Evolutionary conservation across 2,888 invertebrate species (phyloP), one percentile per base, ranked within the genome.

Genomic region (Villa cingulata): DNA sequence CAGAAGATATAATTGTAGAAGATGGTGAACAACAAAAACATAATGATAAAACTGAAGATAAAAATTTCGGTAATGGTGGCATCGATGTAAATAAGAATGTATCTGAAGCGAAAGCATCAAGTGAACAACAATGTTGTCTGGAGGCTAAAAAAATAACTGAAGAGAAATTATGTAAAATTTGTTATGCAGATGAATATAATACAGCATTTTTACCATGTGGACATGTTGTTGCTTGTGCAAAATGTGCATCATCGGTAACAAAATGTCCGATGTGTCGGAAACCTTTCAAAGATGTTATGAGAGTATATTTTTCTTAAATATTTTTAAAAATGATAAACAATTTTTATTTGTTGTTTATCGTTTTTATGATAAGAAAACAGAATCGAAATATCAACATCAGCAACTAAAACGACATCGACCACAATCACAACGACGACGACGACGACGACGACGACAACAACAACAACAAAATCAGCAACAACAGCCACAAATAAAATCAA

Each of bases 161-260:
- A 59, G 74, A 75, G 51, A 79, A 81, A 58, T 70, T 86, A 57
- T 96, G 95, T 72, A 90, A 88, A 73, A 90, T 96, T 57, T 96
- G 96, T 70, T 90, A 83, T 72, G 83, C 80, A 50, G 82, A 83
- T 61, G 90, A 92, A 70, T 78, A 87, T 58, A 85, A 86, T 56
- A 84, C 94, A 52, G 85, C 90, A 58, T 94, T 96, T 72, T 75
- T 95, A 59, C 95, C 96, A 43, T 96, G 96, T 71, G 89, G 92
- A 54, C 96, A 96, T 72, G 83, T 94, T 60, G 85, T 91, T 48
- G 84, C 91, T 44, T 96, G 96, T 72, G 82, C 84, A 46, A 83
- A 85, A 61, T 96, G 96, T 74, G 89, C 92, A 38, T 80, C 88
- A 20, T 82, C 87, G 46, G 78, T 92, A 49, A 78, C 80, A 57